Conservation (phyloP, 2,113 vertebrate species). For the Trematomus loennbergii region DNA sequence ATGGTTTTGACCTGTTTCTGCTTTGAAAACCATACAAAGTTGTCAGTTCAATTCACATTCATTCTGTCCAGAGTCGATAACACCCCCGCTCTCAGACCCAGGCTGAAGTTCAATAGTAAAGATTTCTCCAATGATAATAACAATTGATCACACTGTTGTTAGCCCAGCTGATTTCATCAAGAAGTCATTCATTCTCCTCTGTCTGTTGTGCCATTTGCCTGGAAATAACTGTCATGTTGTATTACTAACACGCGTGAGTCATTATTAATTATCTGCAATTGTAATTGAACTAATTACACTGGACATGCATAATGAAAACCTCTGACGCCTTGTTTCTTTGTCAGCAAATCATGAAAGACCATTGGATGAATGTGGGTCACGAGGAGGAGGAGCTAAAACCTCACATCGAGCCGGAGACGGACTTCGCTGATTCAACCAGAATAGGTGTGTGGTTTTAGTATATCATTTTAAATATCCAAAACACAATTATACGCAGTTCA, state of each 20-base stretch:
- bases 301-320: background rate
- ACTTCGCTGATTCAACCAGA: slow-evolving; percentile 92
- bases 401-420: slow-evolving; percentile 92
- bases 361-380: slow-evolving; percentile 98
- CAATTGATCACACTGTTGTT: slow-evolving; percentile 40
- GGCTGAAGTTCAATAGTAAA: slow-evolving; percentile 59
- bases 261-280: slow-evolving; percentile 8
- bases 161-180: slow-evolving; percentile 9
- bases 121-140: slow-evolving; percentile 62
- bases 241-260: background rate
- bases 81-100: slow-evolving; percentile 23
- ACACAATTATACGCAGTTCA: background rate
- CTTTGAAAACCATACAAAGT: slow-evolving; percentile 22
- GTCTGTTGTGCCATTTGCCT: background rate
- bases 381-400: slow-evolving; percentile 96
- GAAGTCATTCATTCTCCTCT: background rate
- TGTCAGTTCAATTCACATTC: slow-evolving; percentile 29
- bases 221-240: background rate
- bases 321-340: slow-evolving; percentile 34
- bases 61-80: slow-evolving; percentile 44
- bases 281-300: background rate
- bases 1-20: slow-evolving; percentile 2
- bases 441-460: slow-evolving; percentile 86
- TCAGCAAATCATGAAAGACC: slow-evolving; percentile 99
- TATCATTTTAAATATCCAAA: background rate